phyloP scores from a whole-genome alignment of 1,140 invertebrate genomes.

The Drosophila sulfurigaster region DNA sequence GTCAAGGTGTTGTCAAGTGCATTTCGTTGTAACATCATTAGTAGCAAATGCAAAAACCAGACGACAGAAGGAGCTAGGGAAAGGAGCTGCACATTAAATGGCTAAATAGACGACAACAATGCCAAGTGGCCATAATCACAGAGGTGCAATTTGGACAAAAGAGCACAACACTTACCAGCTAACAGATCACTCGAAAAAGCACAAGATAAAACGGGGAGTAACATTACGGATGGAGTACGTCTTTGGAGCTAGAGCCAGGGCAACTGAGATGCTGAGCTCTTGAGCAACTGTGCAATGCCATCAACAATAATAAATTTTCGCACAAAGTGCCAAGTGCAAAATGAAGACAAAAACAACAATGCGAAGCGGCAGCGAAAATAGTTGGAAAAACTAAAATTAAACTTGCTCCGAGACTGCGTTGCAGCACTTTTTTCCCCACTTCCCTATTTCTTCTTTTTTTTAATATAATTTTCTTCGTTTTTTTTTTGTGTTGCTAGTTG shows the following conservation, averaged over 20 bases:
- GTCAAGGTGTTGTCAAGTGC: slow-evolving; percentile 81
- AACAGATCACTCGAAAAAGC: background rate
- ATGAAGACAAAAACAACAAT: slow-evolving; percentile 62
- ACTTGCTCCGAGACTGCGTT: slow-evolving; percentile 52
- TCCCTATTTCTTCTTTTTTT: slow-evolving; percentile 38
- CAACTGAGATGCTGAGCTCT: too few relatives aligned
- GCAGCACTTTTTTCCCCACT: slow-evolving; percentile 18
- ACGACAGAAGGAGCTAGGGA: background rate
- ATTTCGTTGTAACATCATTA: slow-evolving; percentile 69
- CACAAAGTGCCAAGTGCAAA: slow-evolving; percentile 71
- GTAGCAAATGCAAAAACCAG: slow-evolving; percentile 31
- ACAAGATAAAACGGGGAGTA: background rate
- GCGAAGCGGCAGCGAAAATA: slow-evolving; percentile 50
- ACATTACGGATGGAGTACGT: background rate
- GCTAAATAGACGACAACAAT: slow-evolving; percentile 54
- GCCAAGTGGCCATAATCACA: slow-evolving; percentile 79
- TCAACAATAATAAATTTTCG: slow-evolving; percentile 70
- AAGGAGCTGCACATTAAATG: slow-evolving; percentile 52
- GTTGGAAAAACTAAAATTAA: slow-evolving; percentile 80
- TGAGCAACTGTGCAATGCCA: slow-evolving; percentile 44
- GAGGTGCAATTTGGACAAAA: slow-evolving; percentile 71
- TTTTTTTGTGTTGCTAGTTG: slow-evolving; percentile 10
- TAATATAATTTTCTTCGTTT: slow-evolving; percentile 62
- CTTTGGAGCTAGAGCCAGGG: background rate
- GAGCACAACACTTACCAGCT: slow-evolving; percentile 33